phyloP scores from a whole-genome alignment of 2,797 vertebrate species.

The Telmatherina bonti region DNA sequence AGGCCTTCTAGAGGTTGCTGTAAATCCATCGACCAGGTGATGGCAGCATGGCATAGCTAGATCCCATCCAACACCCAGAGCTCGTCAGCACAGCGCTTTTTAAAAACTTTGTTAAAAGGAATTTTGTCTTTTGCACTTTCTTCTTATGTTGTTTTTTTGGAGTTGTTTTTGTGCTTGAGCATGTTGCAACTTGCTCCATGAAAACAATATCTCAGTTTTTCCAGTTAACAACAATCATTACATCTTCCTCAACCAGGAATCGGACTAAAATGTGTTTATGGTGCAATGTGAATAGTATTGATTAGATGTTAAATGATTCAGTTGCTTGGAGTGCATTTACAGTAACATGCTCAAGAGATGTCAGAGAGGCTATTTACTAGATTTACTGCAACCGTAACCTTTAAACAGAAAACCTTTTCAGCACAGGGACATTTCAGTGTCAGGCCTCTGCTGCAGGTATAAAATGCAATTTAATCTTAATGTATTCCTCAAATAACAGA shows the following conservation, averaged over 20 bases:
- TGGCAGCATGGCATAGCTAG: slow-evolving; percentile 80
- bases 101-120: slow-evolving; percentile 21
- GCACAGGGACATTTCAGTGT: slow-evolving; percentile 38
- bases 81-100: background rate
- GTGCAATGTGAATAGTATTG: slow-evolving; percentile 71
- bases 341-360: slow-evolving; percentile 76
- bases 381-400: slow-evolving; percentile 74
- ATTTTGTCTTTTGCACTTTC: background rate
- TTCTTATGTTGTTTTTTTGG: background rate
- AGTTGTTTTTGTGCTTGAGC: background rate
- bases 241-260: slow-evolving; percentile 42
- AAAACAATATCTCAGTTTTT: background rate
- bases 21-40: slow-evolving; percentile 71
- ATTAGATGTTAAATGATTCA: slow-evolving; percentile 81
- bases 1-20: slow-evolving; percentile 16
- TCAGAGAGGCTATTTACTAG: slow-evolving; percentile 67
- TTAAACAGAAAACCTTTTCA: slow-evolving; percentile 52
- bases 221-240: slow-evolving; percentile 39
- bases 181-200: background rate
- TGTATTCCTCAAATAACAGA: slow-evolving; percentile 37
- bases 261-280: slow-evolving; percentile 62
- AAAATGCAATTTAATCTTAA: slow-evolving; percentile 24
- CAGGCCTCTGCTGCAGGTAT: slow-evolving; percentile 30
- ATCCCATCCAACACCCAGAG: slow-evolving; percentile 25
- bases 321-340: slow-evolving; percentile 80